A percentile compares a stretch with the other conserved stretches of the same genome.
Evolutionary conservation across 1,140 invertebrate genomes (phyloP).

Genomic region (Potamilus streckersoni): DNA sequence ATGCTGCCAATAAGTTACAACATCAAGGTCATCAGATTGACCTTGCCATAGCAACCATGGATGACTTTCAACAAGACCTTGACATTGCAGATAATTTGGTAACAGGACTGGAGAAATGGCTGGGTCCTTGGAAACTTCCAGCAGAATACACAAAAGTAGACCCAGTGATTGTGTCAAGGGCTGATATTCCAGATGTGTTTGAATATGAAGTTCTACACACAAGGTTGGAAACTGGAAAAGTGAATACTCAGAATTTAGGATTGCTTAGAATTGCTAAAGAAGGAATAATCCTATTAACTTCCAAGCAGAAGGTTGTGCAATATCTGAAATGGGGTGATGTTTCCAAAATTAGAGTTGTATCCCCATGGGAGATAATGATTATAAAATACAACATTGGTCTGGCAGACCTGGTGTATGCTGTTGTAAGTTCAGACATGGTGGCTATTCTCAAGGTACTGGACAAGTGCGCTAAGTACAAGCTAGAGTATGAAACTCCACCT

Average conservation of each 20-base stretch:
- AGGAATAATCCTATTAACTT: slow-evolving; percentile 23
- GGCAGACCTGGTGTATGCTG: slow-evolving; percentile 29
- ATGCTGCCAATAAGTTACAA: slow-evolving; percentile 23
- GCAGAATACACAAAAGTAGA: slow-evolving; percentile 11
- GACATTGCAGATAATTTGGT: slow-evolving; percentile 33
- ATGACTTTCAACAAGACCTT: slow-evolving; percentile 37
- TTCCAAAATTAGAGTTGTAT: slow-evolving; percentile 30
- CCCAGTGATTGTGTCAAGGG: slow-evolving; percentile 28
- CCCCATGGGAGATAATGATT: slow-evolving; percentile 36
- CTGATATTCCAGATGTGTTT: slow-evolving; percentile 34
- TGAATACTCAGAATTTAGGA: slow-evolving; percentile 19
- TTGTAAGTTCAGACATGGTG: slow-evolving; percentile 23
- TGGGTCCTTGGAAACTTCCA: slow-evolving; percentile 29
- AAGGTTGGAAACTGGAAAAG: slow-evolving; percentile 17
- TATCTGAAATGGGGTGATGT: slow-evolving; percentile 33
- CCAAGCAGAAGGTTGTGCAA: slow-evolving; percentile 24
- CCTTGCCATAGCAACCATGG: slow-evolving; percentile 21
- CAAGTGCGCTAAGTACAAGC: slow-evolving; percentile 20
- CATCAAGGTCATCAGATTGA: slow-evolving; percentile 37
- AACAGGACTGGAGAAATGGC: slow-evolving; percentile 33
- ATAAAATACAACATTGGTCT: slow-evolving; percentile 25
- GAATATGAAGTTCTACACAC: slow-evolving; percentile 35
- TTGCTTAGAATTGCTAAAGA: slow-evolving; percentile 20
- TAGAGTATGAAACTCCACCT: slow-evolving; percentile 20
- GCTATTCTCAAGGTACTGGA: slow-evolving; percentile 17